Evolutionary conservation across 2,113 vertebrate genomes (phyloP).

Genomic region (Cinclus cinclus): DNA sequence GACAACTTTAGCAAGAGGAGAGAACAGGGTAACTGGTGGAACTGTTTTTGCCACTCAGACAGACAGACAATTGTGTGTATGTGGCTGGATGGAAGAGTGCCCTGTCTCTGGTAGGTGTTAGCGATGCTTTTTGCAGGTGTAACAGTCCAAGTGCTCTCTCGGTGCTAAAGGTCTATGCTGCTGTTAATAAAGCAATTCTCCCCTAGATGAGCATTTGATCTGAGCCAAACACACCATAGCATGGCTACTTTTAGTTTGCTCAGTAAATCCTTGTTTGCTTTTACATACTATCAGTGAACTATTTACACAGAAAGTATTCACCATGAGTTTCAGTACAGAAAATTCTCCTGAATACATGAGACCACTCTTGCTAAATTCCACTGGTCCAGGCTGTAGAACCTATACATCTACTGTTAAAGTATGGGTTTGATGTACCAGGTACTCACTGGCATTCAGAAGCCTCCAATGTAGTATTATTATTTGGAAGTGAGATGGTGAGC

Average conservation of each 20-base stretch:
- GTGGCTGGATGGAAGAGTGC: background rate
- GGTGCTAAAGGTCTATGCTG: background rate
- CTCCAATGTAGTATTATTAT: background rate
- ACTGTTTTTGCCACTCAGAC: background rate
- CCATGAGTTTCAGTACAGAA: background rate
- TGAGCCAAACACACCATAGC: background rate
- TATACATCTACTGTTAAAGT: background rate
- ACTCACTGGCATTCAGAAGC: background rate
- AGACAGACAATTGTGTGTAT: rapidly evolving
- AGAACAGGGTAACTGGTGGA: background rate
- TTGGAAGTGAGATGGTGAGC: background rate
- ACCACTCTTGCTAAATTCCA: background rate
- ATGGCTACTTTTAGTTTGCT: background rate
- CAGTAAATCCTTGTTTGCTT: slow-evolving; percentile 41
- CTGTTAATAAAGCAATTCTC: slow-evolving; percentile 25
- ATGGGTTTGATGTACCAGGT: background rate
- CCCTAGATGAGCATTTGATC: background rate
- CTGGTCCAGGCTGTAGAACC: background rate
- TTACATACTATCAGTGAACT: background rate
- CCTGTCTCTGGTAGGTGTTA: background rate
- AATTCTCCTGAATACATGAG: background rate
- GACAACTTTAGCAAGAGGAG: background rate
- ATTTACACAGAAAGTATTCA: background rate
- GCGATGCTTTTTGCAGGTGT: background rate
- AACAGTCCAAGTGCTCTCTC: background rate